These are phyloP conservation scores for Cancer borealis DNA, from an alignment of 2,888 invertebrate species.

Conservation along the genomic window DNA sequence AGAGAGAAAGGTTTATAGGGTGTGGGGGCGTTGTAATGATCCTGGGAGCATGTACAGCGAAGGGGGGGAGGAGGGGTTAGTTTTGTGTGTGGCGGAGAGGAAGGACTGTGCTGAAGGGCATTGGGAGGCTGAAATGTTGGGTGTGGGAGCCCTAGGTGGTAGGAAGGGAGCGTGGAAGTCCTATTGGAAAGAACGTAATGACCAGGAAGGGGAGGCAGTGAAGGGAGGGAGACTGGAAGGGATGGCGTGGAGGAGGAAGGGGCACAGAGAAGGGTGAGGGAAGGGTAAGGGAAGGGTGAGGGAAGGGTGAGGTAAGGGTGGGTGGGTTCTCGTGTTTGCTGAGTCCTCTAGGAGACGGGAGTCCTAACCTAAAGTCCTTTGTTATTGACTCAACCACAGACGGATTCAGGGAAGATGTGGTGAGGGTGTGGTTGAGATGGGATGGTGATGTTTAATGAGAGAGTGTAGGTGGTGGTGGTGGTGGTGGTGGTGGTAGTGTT, in stretches of 20 bases:
- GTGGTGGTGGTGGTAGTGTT: neutral
- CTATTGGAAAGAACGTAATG: neutral
- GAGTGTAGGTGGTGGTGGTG: neutral
- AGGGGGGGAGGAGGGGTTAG: neutral
- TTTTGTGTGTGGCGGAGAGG: conserved; percentile 24
- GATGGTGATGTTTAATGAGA: neutral
- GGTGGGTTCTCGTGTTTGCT: neutral
- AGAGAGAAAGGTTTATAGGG: conserved; percentile 34
- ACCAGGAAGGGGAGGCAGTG: neutral
- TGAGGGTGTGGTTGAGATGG: neutral
- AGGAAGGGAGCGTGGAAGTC: neutral
- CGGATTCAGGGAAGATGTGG: neutral
- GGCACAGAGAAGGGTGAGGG: neutral
- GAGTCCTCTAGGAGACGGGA: conserved; percentile 9
- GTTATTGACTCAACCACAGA: neutral
- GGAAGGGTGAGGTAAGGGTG: neutral
- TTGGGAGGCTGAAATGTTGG: neutral
- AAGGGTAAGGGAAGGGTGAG: neutral
- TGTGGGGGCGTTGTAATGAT: conserved; percentile 22
- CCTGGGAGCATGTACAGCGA: neutral
- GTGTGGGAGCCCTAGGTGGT: neutral
- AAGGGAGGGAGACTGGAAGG: neutral
- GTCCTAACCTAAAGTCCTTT: neutral
- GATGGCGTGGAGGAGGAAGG: neutral
- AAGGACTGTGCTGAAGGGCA: neutral